phyloP scores from a whole-genome alignment of 2,797 vertebrate genomes.

The Tangara arthus region DNA sequence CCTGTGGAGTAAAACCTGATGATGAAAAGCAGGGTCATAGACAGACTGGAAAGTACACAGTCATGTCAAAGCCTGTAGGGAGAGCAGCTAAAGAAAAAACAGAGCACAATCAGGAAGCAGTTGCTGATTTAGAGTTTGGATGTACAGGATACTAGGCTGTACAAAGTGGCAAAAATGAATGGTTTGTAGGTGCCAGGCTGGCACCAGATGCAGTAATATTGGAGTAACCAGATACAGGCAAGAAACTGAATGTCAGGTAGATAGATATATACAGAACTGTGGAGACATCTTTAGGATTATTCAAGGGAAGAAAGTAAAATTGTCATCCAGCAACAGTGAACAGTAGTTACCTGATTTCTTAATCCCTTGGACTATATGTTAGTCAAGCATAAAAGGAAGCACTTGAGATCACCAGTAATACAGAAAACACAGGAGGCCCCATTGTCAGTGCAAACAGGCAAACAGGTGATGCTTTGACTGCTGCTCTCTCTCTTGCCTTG shows the following conservation, averaged over 20 bases:
- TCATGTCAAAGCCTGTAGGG: neutral
- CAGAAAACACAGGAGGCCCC: neutral
- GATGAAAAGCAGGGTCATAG: neutral
- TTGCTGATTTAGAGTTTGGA: neutral
- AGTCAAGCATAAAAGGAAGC: neutral
- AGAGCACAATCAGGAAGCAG: neutral
- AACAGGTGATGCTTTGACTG: neutral
- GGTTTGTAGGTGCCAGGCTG: neutral
- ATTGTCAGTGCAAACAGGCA: neutral
- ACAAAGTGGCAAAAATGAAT: neutral
- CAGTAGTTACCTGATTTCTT: neutral
- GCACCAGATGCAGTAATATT: neutral
- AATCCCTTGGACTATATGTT: neutral
- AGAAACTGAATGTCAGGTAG: neutral
- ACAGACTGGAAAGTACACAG: neutral
- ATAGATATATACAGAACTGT: neutral
- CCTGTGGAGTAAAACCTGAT: neutral
- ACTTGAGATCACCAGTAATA: neutral
- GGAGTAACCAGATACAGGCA: neutral
- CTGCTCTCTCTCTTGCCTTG: neutral
- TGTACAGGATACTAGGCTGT: neutral
- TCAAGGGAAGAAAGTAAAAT: neutral
- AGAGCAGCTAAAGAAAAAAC: neutral
- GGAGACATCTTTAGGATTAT: neutral
- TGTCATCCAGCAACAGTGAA: neutral